Conservation (phyloP, 2,113 vertebrate species). For the Crotalus viridis region DNA sequence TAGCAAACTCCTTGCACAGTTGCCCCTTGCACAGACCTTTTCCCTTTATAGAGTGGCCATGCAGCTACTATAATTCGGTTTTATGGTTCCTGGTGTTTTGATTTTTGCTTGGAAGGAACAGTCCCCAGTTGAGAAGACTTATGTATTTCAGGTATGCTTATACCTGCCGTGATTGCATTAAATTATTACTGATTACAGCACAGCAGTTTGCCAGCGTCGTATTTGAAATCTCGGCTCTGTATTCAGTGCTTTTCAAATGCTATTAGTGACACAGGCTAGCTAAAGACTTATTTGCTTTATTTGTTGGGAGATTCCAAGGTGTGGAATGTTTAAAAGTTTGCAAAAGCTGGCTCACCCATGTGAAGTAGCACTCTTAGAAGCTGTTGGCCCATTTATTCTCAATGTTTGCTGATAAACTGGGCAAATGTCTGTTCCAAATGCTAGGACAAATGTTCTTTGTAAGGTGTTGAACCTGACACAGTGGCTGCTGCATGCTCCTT, state of each 20-base stretch:
- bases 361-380: not conserved
- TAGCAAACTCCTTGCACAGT: not conserved
- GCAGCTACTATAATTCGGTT: not conserved
- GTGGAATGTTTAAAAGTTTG: not conserved
- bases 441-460: not conserved
- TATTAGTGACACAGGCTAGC: fast-evolving
- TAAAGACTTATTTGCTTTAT: fast-evolving
- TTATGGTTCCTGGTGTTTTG: not conserved
- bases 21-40: slow-evolving; percentile 1
- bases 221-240: not conserved
- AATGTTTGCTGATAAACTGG: not conserved
- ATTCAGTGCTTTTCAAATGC: not conserved
- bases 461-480: not conserved
- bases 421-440: not conserved
- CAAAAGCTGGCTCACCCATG: not conserved
- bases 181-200: not conserved
- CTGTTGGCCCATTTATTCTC: not conserved
- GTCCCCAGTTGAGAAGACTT: fast-evolving
- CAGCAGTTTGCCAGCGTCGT: not conserved
- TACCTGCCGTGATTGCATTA: not conserved
- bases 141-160: fast-evolving
- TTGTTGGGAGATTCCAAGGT: not conserved
- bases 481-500: not conserved
- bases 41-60: fast-evolving
- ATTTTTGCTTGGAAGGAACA: not conserved